Percentiles rank a stretch among this genome's conserved stretches.
Conservation (phyloP, 2,888 invertebrate genomes). For the Caenorhabditis wallacei region DNA sequence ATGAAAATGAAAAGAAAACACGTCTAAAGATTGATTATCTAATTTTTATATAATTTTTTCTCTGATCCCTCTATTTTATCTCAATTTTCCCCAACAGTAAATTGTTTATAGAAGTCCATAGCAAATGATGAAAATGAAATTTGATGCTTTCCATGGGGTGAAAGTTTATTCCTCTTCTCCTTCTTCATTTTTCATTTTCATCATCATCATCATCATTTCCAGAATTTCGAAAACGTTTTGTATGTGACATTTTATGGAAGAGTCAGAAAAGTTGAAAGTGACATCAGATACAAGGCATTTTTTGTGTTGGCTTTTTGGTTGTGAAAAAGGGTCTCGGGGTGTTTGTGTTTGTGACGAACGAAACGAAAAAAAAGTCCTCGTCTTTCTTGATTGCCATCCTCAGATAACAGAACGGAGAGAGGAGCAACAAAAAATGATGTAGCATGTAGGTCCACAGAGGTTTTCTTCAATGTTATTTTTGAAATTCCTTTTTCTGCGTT, state of each 20-base stretch:
- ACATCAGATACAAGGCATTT: conserved; percentile 59
- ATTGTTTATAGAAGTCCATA: conserved; percentile 17
- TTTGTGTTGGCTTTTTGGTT: conserved; percentile 30
- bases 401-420: conserved; percentile 51
- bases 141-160: conserved; percentile 24
- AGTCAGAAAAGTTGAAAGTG: conserved; percentile 33
- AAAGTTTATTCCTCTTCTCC: conserved; percentile 44
- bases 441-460: conserved; percentile 51
- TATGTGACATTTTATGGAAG: conserved; percentile 41
- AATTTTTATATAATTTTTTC: neutral
- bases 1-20: no score
- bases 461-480: conserved; percentile 28
- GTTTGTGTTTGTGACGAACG: conserved; percentile 60
- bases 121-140: conserved; percentile 44
- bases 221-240: conserved; percentile 35
- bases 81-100: conserved; percentile 14
- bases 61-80: neutral
- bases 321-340: conserved; percentile 16
- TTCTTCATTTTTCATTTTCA: conserved; percentile 45
- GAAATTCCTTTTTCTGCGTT: neutral
- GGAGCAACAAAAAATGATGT: conserved; percentile 56
- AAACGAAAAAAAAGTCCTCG: conserved; percentile 43
- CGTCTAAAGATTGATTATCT: no score
- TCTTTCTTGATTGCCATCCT: conserved; percentile 62
- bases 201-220: conserved; percentile 23